phyloP scores from a whole-genome alignment of 2,888 invertebrate species.

The Cataglyphis altisquamis region DNA sequence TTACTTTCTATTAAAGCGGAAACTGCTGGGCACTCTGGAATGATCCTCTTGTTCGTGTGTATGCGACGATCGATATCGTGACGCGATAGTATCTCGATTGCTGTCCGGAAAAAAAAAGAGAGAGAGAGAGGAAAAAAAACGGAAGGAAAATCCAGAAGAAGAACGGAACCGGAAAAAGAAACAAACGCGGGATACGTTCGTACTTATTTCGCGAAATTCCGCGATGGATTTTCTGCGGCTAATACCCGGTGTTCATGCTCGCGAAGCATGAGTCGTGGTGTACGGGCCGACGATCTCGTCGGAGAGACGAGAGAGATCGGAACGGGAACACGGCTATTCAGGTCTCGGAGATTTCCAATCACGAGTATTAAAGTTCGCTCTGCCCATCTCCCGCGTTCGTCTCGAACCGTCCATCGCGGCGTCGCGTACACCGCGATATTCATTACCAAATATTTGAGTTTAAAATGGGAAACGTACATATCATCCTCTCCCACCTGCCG shows the following conservation, averaged over 20 bases:
- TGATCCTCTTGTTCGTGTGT: slow-evolving; percentile 36
- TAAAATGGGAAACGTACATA: slow-evolving; percentile 72
- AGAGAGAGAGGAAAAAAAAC: too few species aligned
- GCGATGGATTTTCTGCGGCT: slow-evolving; percentile 60
- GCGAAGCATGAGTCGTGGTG: slow-evolving; percentile 52
- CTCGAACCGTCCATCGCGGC: slow-evolving; percentile 58
- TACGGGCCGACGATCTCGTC: slow-evolving; percentile 58
- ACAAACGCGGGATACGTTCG: background rate
- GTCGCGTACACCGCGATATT: slow-evolving; percentile 74
- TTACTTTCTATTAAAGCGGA: slow-evolving; percentile 49
- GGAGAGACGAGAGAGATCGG: slow-evolving; percentile 63
- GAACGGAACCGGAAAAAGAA: slow-evolving; percentile 2
- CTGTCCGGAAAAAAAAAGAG: background rate
- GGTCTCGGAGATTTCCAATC: slow-evolving; percentile 82
- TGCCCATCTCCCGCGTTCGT: slow-evolving; percentile 72
- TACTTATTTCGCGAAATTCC: slow-evolving; percentile 37
- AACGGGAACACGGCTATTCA: slow-evolving; percentile 70
- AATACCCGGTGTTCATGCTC: slow-evolving; percentile 64
- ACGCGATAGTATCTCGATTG: slow-evolving; percentile 23
- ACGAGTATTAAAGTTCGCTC: slow-evolving; percentile 81
- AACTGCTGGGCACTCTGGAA: slow-evolving; percentile 30
- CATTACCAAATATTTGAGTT: slow-evolving; percentile 83
- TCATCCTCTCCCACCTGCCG: slow-evolving; percentile 11
- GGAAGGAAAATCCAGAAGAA: background rate
- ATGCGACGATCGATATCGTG: slow-evolving; percentile 47